Percentiles rank a stretch among this genome's conserved stretches.
Conservation (phyloP, 2,888 invertebrate species). For the Agriotes lineatus region DNA sequence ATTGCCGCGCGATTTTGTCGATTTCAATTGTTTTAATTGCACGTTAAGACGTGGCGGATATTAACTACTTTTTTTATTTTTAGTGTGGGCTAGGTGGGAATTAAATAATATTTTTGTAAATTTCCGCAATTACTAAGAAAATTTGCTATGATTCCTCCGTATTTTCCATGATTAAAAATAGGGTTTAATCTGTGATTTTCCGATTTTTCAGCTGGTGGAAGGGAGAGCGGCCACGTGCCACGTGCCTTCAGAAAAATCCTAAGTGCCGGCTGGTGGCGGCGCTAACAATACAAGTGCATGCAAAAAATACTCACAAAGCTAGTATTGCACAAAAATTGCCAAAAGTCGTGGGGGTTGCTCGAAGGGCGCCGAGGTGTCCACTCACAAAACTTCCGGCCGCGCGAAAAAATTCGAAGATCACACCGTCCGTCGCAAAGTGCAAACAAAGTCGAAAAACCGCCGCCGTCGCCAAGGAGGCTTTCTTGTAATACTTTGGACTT, state of each 20-base stretch:
- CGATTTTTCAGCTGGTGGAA: neutral
- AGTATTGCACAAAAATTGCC: conserved; percentile 38
- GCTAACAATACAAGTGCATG: conserved; percentile 29
- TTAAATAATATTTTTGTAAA: no score
- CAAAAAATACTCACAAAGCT: conserved; percentile 40
- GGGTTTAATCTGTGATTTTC: no score
- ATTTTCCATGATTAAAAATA: no score
- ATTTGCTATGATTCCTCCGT: no score
- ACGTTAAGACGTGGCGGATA: no score
- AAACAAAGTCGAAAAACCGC: neutral
- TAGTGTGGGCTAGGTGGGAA: no score
- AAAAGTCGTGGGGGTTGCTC: conserved; percentile 11
- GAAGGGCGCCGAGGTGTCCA: conserved; percentile 27
- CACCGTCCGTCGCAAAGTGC: conserved; percentile 28
- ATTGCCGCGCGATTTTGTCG: no score
- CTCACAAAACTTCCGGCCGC: conserved; percentile 32
- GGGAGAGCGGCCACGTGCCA: conserved; percentile 13
- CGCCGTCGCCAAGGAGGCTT: conserved; percentile 17
- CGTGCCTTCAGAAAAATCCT: no score
- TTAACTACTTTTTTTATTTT: no score
- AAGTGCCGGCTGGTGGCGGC: no score
- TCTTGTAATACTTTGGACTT: conserved; percentile 32
- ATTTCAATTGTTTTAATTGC: no score
- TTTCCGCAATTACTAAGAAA: no score
- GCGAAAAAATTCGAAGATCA: conserved; percentile 19